Conservation (phyloP, 1,140 invertebrate genomes). For the Pectinophora gossypiella region DNA sequence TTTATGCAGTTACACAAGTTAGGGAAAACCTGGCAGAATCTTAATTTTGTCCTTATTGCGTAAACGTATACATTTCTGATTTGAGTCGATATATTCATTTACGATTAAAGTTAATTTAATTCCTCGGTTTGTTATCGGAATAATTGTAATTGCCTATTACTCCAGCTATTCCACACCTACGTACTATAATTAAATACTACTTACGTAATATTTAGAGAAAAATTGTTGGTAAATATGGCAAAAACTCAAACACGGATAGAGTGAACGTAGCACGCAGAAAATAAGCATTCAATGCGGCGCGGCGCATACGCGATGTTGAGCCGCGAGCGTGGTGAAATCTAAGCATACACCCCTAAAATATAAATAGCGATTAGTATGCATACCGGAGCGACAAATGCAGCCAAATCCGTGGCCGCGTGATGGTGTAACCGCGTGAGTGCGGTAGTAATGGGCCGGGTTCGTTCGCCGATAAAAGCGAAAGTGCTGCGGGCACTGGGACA, state of each 20-base stretch:
- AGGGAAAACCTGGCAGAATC: neutral
- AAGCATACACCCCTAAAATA: slow-evolving; percentile 52
- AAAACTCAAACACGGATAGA: no score
- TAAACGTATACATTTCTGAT: no score
- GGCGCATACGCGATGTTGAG: neutral
- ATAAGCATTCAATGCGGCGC: neutral
- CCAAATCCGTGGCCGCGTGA: slow-evolving; percentile 56
- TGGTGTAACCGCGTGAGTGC: slow-evolving; percentile 67
- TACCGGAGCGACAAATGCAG: slow-evolving; percentile 52
- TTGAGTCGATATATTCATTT: no score
- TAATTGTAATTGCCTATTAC: no score
- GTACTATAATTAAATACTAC: no score
- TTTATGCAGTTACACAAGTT: neutral
- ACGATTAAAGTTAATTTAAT: no score
- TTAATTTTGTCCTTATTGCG: neutral
- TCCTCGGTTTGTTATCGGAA: no score
- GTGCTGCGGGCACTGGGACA: slow-evolving; percentile 71
- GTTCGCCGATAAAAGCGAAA: slow-evolving; percentile 73
- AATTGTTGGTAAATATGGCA: no score
- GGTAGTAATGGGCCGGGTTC: slow-evolving; percentile 70
- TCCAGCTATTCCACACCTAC: no score
- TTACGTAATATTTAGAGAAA: no score
- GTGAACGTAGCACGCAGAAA: no score
- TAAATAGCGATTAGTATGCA: slow-evolving; percentile 60
- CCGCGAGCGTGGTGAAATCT: slow-evolving; percentile 58